These are phyloP conservation scores for Drosophila dunni DNA, from an alignment of 1,140 invertebrate genomes.

Conservation along the genomic window DNA sequence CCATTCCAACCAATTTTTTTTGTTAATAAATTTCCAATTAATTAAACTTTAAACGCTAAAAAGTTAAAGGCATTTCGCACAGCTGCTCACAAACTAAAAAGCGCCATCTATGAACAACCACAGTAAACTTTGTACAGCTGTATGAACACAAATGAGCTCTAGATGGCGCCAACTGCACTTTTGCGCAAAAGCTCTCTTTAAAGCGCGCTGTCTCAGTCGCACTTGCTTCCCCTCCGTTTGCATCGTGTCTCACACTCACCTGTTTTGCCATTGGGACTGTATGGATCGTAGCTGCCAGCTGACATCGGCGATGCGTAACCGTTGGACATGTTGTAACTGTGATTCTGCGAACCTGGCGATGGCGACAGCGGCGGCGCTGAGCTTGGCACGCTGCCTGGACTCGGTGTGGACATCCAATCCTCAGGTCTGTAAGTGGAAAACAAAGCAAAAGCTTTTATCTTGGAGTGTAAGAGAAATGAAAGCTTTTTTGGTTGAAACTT, in stretches of 20 bases:
- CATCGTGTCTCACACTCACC: slow-evolving; percentile 86
- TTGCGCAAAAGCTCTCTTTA: slow-evolving; percentile 4
- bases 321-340: slow-evolving; percentile 88
- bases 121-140: neutral
- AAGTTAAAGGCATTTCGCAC: too few relatives aligned
- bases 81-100: neutral
- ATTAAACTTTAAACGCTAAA: neutral
- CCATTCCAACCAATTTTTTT: too few relatives aligned
- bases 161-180: slow-evolving; percentile 29
- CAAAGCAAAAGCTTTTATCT: neutral
- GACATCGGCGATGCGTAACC: slow-evolving; percentile 93
- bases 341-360: slow-evolving; percentile 86
- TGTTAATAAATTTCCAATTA: neutral
- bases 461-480: neutral
- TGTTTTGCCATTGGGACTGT: slow-evolving; percentile 94
- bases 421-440: slow-evolving; percentile 83
- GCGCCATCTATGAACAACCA: slow-evolving; percentile 34
- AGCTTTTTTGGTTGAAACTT: slow-evolving; percentile 34
- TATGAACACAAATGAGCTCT: slow-evolving; percentile 2
- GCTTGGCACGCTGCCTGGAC: slow-evolving; percentile 86
- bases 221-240: neutral
- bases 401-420: slow-evolving; percentile 88
- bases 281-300: slow-evolving; percentile 93
- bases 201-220: neutral
- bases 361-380: slow-evolving; percentile 87